Evolutionary conservation across 2,888 invertebrate species (phyloP), one percentile per base, ranked within the genome.

Genomic region (Hecatera dysodea): DNA sequence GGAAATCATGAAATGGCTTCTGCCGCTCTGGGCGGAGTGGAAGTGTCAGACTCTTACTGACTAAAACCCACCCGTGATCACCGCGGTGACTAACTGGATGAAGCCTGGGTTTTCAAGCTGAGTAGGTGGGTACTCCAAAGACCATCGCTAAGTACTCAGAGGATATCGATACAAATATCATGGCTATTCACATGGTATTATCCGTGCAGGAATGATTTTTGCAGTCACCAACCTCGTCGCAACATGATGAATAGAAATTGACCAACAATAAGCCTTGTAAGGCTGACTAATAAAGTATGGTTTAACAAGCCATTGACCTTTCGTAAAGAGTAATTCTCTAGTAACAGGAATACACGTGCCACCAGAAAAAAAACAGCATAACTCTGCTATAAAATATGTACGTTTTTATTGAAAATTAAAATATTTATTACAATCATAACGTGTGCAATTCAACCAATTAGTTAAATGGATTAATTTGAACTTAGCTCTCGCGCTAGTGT

Each of bases 391-490:
- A 55, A 24, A 67, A n/a, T 61, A 61, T 42, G 27, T 27, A 61
- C 11, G 1, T 48, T 66, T 72, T 57, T 52, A 22, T 67, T 59
- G 1, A 22, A 39, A 72, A 65, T 57, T 29, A 4, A 53, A 53
- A 52, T 52, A 59, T 53, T 48, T 69, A 57, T 50, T 80, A 66
- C 55, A 55, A 53, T 68, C 42, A 72, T 73, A 61, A 60, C 46
- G 52, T 42, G 42, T 59, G 59, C 56, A 56, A 56, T 73, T 55
- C 55, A 59, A 52, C 62, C 80, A 80, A 79, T 74, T 82, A 22
- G 52, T 42, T 69, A 71, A 33, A 74, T 72, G 62, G 56, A 82
- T 76, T 72, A 76, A 62, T 29, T 63, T 60, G 57, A 73, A 67
- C 67, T 55, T 62, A 57, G 64, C 68, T 78, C 73, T 60, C 50